Conservation (phyloP, 35 echinoderm and acorn worm genomes). For the Chiridota heheva region DNA sequence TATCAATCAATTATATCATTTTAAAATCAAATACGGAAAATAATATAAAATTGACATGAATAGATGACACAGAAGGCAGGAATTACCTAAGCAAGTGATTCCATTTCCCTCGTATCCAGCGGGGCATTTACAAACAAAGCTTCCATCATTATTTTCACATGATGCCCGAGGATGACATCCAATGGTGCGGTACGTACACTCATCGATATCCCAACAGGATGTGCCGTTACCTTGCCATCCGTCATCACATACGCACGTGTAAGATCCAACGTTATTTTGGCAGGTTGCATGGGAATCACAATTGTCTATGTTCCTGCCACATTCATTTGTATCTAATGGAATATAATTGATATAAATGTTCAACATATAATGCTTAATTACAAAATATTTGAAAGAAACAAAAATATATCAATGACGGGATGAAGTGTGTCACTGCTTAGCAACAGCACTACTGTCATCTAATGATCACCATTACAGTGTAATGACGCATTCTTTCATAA, state of each 20-base stretch:
- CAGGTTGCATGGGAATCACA: slow-evolving; percentile 63
- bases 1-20: no score
- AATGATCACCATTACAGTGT: no score
- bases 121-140: slow-evolving; percentile 23
- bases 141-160: slow-evolving; percentile 37
- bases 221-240: slow-evolving; percentile 63
- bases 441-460: no score
- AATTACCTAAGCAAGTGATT: slow-evolving; percentile 40
- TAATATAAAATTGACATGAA: no score
- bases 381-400: not conserved
- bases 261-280: slow-evolving; percentile 48
- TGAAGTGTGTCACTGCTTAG: no score
- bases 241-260: slow-evolving; percentile 51
- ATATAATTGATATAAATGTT: slow-evolving; percentile 1
- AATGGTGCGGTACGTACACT: slow-evolving; percentile 32
- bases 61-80: no score
- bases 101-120: slow-evolving; percentile 59
- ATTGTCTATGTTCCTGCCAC: not conserved
- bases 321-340: slow-evolving; percentile 56
- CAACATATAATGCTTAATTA: no score
- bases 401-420: no score
- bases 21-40: no score
- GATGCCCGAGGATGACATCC: slow-evolving; percentile 37
- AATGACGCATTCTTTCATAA: no score
- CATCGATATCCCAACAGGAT: slow-evolving; percentile 42